Percentiles rank a stretch among this genome's conserved stretches.
Conservation (phyloP, 2,888 invertebrate genomes). For the Platycheirus rosarum region DNA sequence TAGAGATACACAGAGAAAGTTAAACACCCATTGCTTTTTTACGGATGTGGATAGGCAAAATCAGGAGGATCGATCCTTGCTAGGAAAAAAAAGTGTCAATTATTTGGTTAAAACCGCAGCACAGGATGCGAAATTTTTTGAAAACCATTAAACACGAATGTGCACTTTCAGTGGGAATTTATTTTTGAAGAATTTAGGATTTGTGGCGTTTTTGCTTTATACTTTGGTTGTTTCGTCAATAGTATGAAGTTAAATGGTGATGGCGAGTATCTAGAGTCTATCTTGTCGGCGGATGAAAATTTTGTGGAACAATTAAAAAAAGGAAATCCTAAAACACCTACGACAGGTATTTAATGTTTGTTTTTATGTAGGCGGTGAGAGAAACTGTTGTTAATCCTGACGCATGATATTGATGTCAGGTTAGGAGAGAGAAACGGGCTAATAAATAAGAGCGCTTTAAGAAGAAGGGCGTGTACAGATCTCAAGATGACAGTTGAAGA, state of each 20-base stretch:
- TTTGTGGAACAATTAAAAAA: too few species aligned
- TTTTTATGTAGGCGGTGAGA: too few species aligned
- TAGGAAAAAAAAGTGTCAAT: slow-evolving; percentile 32
- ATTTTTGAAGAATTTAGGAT: slow-evolving; percentile 29
- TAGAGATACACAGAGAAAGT: slow-evolving; percentile 38
- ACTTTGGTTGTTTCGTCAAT: slow-evolving; percentile 6
- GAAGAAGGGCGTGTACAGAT: too few species aligned
- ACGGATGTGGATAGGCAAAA: slow-evolving; percentile 54
- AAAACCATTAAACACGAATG: slow-evolving; percentile 37
- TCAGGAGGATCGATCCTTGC: slow-evolving; percentile 38
- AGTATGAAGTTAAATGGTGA: neutral
- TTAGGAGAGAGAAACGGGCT: too few species aligned
- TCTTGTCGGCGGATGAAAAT: too few species aligned
- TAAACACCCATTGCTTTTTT: slow-evolving; percentile 47
- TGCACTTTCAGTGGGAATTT: slow-evolving; percentile 49
- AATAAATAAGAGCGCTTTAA: too few species aligned
- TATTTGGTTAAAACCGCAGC: slow-evolving; percentile 43
- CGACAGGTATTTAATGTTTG: too few species aligned
- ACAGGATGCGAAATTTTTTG: slow-evolving; percentile 39
- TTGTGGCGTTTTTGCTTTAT: slow-evolving; percentile 17
- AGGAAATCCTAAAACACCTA: too few species aligned
- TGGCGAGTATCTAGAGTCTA: too few species aligned
- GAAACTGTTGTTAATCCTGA: too few species aligned
- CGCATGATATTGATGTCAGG: too few species aligned
- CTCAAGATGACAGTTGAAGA: too few species aligned